Conservation (phyloP, 2,113 vertebrate genomes). For the Hirundichthys speculiger region DNA sequence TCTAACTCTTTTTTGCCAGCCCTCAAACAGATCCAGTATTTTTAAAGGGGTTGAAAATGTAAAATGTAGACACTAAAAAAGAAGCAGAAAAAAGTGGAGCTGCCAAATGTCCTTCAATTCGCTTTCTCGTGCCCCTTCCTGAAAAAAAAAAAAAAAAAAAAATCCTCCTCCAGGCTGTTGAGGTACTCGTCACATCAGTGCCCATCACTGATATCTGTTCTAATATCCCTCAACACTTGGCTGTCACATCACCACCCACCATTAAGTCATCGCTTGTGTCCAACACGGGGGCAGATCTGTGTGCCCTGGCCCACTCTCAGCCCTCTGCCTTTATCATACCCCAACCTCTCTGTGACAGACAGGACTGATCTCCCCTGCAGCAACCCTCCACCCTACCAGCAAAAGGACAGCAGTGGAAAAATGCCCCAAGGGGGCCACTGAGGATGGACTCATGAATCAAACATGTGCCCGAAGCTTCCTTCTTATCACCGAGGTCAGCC, state of each 20-base stretch:
- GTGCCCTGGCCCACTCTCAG: slow-evolving; percentile 61
- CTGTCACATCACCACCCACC: slow-evolving; percentile 68
- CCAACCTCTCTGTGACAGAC: slow-evolving; percentile 72
- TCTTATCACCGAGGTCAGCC: slow-evolving; percentile 80
- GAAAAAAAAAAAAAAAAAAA: slow-evolving; percentile 37
- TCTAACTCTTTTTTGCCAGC: slow-evolving; percentile 45
- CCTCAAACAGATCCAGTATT: slow-evolving; percentile 46
- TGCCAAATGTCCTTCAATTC: slow-evolving; percentile 62
- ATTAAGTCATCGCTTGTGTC: slow-evolving; percentile 75
- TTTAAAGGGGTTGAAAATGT: slow-evolving; percentile 46
- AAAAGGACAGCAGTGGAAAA: slow-evolving; percentile 80
- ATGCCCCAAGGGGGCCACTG: slow-evolving; percentile 72
- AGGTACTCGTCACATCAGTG: slow-evolving; percentile 58
- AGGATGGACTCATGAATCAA: slow-evolving; percentile 83
- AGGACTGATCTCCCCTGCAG: slow-evolving; percentile 75
- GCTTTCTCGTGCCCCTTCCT: slow-evolving; percentile 45
- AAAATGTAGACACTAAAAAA: slow-evolving; percentile 32
- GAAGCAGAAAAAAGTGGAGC: slow-evolving; percentile 38
- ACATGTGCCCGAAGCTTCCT: slow-evolving; percentile 77
- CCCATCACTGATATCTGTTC: slow-evolving; percentile 67
- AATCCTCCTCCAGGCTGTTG: slow-evolving; percentile 54
- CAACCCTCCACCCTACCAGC: slow-evolving; percentile 70
- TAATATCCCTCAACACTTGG: slow-evolving; percentile 70
- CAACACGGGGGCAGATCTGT: slow-evolving; percentile 59
- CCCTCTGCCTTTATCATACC: slow-evolving; percentile 68